Percentiles rank a stretch among this genome's conserved stretches.
phyloP scores from a whole-genome alignment of 2,797 vertebrate species.

The Botia kubotai region DNA sequence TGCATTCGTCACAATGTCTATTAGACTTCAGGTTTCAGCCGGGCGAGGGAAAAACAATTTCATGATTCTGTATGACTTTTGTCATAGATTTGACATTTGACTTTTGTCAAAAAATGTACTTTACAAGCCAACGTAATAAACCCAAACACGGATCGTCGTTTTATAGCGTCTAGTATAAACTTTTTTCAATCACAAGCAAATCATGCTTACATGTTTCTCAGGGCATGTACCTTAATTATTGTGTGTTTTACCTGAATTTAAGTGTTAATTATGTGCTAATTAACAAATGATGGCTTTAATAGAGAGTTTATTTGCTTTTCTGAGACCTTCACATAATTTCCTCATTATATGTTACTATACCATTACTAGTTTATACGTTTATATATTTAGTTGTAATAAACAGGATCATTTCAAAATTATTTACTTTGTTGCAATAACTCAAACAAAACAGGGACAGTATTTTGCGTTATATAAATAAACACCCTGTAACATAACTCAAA shows the following conservation, averaged over 20 bases:
- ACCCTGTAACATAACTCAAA: background rate
- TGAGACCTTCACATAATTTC: too few species aligned
- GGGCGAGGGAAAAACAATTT: background rate
- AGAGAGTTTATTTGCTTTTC: too few species aligned
- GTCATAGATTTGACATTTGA: too few species aligned
- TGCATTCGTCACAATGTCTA: constrained; percentile 5
- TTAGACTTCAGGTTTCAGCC: background rate
- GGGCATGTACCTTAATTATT: background rate
- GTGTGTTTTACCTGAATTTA: background rate
- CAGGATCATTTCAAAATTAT: background rate
- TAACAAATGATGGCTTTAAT: background rate
- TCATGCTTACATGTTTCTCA: background rate
- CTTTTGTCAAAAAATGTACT: background rate
- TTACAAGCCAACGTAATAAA: background rate
- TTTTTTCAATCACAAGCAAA: constrained; percentile 11
- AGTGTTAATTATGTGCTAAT: background rate
- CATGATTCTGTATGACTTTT: constrained; percentile 4
- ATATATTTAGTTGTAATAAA: background rate
- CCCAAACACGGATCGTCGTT: background rate
- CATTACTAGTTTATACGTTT: background rate
- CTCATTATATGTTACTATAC: too few species aligned
- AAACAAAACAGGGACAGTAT: background rate
- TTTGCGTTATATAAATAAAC: constrained; percentile 9
- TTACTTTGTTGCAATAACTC: background rate
- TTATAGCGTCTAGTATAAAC: constrained; percentile 23